Conservation (phyloP, 92 coral and sea anemone genomes). For the Anthopleura xanthogrammica region DNA sequence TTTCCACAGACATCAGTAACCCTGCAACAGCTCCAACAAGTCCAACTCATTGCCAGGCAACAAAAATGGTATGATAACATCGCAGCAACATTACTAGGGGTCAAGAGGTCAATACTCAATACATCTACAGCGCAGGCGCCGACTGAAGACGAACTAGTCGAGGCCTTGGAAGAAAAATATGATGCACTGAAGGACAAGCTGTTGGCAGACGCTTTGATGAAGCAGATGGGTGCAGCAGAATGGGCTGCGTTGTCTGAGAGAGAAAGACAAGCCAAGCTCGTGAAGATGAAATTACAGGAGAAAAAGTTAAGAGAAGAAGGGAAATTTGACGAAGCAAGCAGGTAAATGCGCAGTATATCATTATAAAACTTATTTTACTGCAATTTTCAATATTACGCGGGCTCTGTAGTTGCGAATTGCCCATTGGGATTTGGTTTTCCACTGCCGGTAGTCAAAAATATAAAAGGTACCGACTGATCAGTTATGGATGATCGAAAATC, state of each 20-base stretch:
- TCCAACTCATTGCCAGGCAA: slow-evolving; percentile 79
- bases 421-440: no score
- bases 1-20: slow-evolving; percentile 63
- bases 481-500: no score
- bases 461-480: neutral
- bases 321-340: slow-evolving; percentile 90
- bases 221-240: slow-evolving; percentile 91
- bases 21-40: slow-evolving; percentile 85
- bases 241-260: slow-evolving; percentile 92
- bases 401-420: no score
- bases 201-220: slow-evolving; percentile 85
- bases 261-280: slow-evolving; percentile 80
- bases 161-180: slow-evolving; percentile 92
- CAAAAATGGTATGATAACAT: slow-evolving; percentile 98
- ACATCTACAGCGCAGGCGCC: slow-evolving; percentile 58
- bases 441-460: no score
- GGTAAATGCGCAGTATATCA: slow-evolving; percentile 35
- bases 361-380: neutral
- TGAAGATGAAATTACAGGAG: slow-evolving; percentile 90
- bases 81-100: slow-evolving; percentile 84
- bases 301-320: slow-evolving; percentile 87
- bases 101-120: slow-evolving; percentile 58
- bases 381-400: no score
- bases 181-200: slow-evolving; percentile 95
- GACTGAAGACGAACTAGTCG: slow-evolving; percentile 89